These are phyloP conservation scores for Eugnorisma glareosa DNA, from an alignment of 2,888 invertebrate species.

Conservation along the genomic window DNA sequence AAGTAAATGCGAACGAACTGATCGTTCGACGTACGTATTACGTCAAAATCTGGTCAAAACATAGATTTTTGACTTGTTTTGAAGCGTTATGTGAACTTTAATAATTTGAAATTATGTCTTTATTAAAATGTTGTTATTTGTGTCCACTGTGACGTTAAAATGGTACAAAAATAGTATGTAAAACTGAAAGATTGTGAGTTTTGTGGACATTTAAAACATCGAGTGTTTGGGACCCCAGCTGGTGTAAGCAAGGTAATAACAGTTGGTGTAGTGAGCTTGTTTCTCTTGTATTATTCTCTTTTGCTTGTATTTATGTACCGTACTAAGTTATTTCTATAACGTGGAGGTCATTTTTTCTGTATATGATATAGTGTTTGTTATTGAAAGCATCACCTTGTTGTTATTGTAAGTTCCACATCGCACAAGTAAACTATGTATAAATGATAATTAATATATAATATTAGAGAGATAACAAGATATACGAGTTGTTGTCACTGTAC, in stretches of 20 bases:
- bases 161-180: conserved; percentile 57
- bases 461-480: conserved; percentile 22
- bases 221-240: conserved; percentile 80
- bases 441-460: conserved; percentile 16
- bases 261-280: conserved; percentile 65
- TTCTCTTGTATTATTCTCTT: no score
- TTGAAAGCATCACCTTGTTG: conserved; percentile 43
- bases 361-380: conserved; percentile 40
- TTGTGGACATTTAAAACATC: conserved; percentile 67
- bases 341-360: conserved; percentile 51
- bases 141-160: conserved; percentile 55
- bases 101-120: conserved; percentile 48
- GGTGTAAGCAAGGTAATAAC: conserved; percentile 73
- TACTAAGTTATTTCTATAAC: conserved; percentile 52
- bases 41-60: conserved; percentile 82
- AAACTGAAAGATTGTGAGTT: conserved; percentile 67
- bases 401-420: conserved; percentile 41
- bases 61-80: conserved; percentile 80
- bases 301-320: conserved; percentile 33
- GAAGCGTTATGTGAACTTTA: conserved; percentile 63
- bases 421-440: conserved; percentile 20
- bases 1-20: conserved; percentile 65
- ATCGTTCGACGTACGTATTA: conserved; percentile 67
- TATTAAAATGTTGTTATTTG: conserved; percentile 60
- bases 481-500: conserved; percentile 13